These are phyloP conservation scores for Caenorhabditis sp. DNA, from an alignment of 2,888 invertebrate genomes.

Conservation along the genomic window DNA sequence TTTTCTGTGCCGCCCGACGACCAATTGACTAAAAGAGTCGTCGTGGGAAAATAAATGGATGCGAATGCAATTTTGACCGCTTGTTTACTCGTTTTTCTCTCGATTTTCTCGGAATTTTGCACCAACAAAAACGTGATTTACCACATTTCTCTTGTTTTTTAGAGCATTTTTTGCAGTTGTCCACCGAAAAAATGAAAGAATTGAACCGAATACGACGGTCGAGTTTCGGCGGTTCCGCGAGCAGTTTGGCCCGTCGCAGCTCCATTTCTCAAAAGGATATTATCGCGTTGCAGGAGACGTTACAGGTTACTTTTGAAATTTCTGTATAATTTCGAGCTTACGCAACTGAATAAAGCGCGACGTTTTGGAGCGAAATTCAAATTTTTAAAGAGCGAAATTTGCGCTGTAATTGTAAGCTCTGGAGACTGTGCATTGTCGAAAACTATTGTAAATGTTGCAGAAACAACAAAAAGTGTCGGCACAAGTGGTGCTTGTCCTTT, in stretches of 20 bases:
- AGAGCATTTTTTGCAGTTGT: not conserved
- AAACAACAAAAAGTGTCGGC: slow-evolving; percentile 63
- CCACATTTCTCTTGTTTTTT: not conserved
- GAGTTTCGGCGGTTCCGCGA: slow-evolving; percentile 60
- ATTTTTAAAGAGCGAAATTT: not conserved
- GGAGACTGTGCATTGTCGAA: not conserved
- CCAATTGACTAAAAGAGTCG: too few relatives aligned
- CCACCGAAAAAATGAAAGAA: slow-evolving; percentile 22
- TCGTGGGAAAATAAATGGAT: too few relatives aligned
- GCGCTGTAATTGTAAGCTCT: not conserved
- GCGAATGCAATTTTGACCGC: too few relatives aligned
- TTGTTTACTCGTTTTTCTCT: too few relatives aligned
- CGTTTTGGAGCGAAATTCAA: not conserved
- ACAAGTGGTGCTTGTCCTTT: slow-evolving; percentile 46
- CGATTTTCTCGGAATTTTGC: too few relatives aligned
- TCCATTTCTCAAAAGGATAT: slow-evolving; percentile 66
- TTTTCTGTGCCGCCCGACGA: too few relatives aligned
- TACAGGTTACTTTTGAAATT: slow-evolving; percentile 58
- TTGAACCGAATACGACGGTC: slow-evolving; percentile 55
- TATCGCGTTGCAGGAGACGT: slow-evolving; percentile 57
- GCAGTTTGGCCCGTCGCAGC: slow-evolving; percentile 56
- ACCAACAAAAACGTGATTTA: too few relatives aligned
- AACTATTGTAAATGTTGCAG: slow-evolving; percentile 36
- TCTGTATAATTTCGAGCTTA: not conserved
- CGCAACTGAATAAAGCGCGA: not conserved